Evolutionary conservation across 2,888 invertebrate genomes (phyloP), one percentile per base, ranked within the genome.

Genomic region (Ophraella communa): DNA sequence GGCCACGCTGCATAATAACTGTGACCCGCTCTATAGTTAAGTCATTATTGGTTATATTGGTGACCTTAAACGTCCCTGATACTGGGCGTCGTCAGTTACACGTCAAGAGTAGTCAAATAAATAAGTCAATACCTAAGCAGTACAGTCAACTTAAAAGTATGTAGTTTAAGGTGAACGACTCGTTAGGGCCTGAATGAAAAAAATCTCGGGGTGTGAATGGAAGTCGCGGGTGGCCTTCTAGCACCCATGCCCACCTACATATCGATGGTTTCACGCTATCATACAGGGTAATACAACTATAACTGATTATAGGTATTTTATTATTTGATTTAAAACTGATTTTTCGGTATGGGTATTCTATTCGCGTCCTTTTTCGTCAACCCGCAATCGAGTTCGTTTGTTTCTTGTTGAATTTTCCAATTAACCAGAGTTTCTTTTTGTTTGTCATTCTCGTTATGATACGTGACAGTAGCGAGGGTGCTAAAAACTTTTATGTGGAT

Each of bases 161-260:
- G 58, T 57, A 61, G 47, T 45, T 49, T 55, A 65, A 66, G 67
- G 66, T 67, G 65, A 69, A 69, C 67, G 67, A 67, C 67, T 65
- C 57, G 65, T 65, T 64, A 54, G 39, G 24, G 33, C 52, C 33
- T 39, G 30, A 58, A 57, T 53, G 68, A 71, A 62, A 65, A n/a
- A 58, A 66, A 67, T 65, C 65, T 65, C 65, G 71, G 72, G 74
- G 74, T 75, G 74, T 74, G 74, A 75, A 74, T 73, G 68, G 70
- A 69, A 64, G 71, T 72, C 65, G 51, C 73, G 73, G 75, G 75
- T 76, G 75, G 75, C 72, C 70, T 69, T 65, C 54, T 27, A 33
- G 65, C 63, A 73, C 73, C 74, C 54, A 66, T 65, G 76, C 74
- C 75, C 75, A 75, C 76, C 75, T 73, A 74, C 72, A 54, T 67